Evolutionary conservation across 2,113 vertebrate genomes (phyloP), one percentile per base, ranked within the genome.

Genomic region (Cromileptes altivelis): DNA sequence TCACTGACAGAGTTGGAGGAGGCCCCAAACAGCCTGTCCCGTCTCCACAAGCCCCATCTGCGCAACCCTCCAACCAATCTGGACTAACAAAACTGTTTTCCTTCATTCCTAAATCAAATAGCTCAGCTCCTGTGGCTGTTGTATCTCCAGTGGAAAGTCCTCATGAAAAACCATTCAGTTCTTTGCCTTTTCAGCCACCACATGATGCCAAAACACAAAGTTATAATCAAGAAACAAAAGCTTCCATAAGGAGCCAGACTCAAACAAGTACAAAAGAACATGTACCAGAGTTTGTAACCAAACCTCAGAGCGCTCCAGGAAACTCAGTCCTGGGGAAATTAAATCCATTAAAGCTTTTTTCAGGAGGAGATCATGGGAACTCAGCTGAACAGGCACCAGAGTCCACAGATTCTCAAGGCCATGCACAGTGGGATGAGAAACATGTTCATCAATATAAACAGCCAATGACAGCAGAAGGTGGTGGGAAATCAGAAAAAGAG

Each of bases 1-100:
- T 99, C 27, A 96, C 96, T 1, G 97, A 97, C 86, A 97, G 95
- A 92, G 95, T 98, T 37, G 95, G 94, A 58, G 95, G 94, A 58
- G 87, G 94, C 50, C 93, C 94, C 83, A 98, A 96, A 73, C 96
- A 96, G 62, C 82, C 96, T 15, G 69, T 14, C n/a, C 89, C 92
- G 2, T 80, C 91, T 33, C 93, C 95, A 78, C 87, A 95, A 87
- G 73, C 75, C 62, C 90, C 94, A 82, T 70, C 63, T 60, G 18
- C 65, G 85, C 94, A 73, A 71, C 87, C 93, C 52, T 72, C 92
- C 53, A 57, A 57, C 37, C 95, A 95, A 58, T 93, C 84, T 80
- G 93, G 95, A 80, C 86, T 95, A 62, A 94, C 90, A 3, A 96
- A 94, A 82, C 49, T 95, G 0, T 95, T 96, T 7, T 93, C 93